Base-by-base conservation (phyloP, 2,888 invertebrate species). In the Sturmia bella region DNA sequence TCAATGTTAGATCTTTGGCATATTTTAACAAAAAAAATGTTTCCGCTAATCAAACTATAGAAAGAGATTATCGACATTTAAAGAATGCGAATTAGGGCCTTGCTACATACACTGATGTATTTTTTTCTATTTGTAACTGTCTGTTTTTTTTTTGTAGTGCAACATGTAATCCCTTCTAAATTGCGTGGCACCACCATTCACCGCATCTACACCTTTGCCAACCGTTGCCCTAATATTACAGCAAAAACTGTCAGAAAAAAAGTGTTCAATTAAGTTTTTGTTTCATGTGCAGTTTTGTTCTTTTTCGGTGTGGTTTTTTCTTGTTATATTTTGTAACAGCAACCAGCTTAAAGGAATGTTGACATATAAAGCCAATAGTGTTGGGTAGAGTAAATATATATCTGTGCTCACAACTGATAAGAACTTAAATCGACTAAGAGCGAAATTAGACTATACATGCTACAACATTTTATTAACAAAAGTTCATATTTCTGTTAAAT, bases 131-230 rank as follows among this genome's bases (percentile, higher is more conserved):
- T 52, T 69, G 72, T 66, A 32, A 69, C 41, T 50, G 13, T 54
- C 12, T 3, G 54, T 77, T 59, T 61, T 56, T 74, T 54, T 74
- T 5, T 32, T 32, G 37, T 66, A 74, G 64, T 79, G 61, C 41
- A 56, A 82, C 73, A 74, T 69, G 69, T 72, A 75, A 76, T 66
- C 63, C 68, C 76, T 80, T 76, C 80, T 45, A 61, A 69, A 74
- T 83, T 72, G 52, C 68, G 64, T 48, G 15, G 12, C 64, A n/a
- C 21, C 24, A 13, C 15, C 72, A 27, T 50, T 27, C 17, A 50
- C 21, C 13, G 17, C 15, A 24, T 39, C 37, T 50, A 17, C 39
- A 57, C 39, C 5, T 41, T 13, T 4, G 11, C 21, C 4, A n/a
- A 12, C 21, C 19, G 41, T n/a, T 15, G 11, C 39, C 19, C 13